A percentile compares a stretch with the other conserved stretches of the same genome.
These are phyloP conservation scores for Allobates femoralis DNA, from an alignment of 2,797 vertebrate species.

Conservation along the genomic window DNA sequence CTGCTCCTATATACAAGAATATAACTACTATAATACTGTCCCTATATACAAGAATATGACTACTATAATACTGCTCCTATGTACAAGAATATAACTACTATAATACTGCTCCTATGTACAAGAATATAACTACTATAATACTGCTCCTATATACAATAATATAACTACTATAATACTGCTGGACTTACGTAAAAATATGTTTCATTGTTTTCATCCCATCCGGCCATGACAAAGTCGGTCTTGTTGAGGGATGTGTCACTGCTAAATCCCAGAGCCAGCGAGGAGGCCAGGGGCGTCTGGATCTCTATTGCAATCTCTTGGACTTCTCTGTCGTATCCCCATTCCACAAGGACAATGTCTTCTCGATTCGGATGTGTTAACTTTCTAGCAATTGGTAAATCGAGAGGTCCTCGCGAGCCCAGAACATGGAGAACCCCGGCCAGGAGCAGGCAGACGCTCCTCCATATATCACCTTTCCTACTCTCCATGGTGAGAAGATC, in stretches of 20 bases:
- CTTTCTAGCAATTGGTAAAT: slow-evolving; percentile 74
- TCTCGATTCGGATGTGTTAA: slow-evolving; percentile 69
- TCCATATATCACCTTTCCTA: background rate
- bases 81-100: background rate
- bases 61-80: background rate
- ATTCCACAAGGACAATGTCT: slow-evolving; percentile 68
- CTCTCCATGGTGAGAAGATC: slow-evolving; percentile 1
- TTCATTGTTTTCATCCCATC: slow-evolving; percentile 69
- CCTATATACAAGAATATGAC: background rate
- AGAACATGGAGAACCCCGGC: background rate
- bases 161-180: background rate
- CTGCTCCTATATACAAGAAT: background rate
- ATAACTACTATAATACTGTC: background rate
- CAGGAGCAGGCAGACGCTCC: background rate
- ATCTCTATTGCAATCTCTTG: slow-evolving; percentile 77
- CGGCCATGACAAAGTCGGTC: slow-evolving; percentile 79
- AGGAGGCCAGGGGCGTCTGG: slow-evolving; percentile 75
- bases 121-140: background rate
- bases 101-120: background rate
- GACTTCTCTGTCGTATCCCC: slow-evolving; percentile 75
- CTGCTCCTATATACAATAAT: background rate
- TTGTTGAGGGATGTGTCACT: slow-evolving; percentile 71
- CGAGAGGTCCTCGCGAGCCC: slow-evolving; percentile 7
- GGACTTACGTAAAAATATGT: slow-evolving; percentile 82
- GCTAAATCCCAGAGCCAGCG: slow-evolving; percentile 81